Percentiles rank a stretch among this genome's conserved stretches.
Conservation (phyloP, 1,140 invertebrate species). For the Triops cancriformis region DNA sequence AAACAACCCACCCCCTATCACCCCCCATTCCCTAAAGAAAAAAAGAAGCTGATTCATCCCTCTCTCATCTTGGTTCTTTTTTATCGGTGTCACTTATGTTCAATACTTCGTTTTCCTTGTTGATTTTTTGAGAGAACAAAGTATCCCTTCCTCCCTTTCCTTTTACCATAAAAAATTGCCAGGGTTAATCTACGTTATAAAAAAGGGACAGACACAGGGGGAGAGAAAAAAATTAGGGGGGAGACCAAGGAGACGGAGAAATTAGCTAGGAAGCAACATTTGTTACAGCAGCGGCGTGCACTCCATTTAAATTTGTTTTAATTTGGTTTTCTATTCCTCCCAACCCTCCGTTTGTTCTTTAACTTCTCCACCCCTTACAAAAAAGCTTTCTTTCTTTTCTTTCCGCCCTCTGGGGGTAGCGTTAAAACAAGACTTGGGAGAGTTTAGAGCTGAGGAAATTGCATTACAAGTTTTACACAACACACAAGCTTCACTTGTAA, state of each 20-base stretch:
- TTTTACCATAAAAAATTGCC: neutral
- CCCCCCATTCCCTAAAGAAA: too few species aligned
- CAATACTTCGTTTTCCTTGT: neutral
- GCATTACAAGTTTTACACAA: constrained; percentile 1
- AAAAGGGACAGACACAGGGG: neutral
- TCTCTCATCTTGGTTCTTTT: neutral
- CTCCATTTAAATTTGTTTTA: constrained; percentile 11
- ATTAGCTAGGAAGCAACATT: neutral
- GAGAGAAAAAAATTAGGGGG: neutral
- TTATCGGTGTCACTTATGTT: constrained; percentile 10
- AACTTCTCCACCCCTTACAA: too few species aligned
- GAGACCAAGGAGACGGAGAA: neutral
- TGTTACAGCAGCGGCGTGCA: neutral
- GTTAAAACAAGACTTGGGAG: neutral
- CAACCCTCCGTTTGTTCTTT: too few species aligned
- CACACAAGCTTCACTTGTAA: neutral
- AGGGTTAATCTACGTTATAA: neutral
- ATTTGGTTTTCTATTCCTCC: neutral
- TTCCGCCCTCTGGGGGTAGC: neutral
- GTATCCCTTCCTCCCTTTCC: neutral
- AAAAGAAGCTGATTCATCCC: too few species aligned
- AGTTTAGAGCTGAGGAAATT: neutral
- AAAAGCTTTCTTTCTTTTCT: neutral
- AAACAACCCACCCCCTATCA: too few species aligned
- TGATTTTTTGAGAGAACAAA: neutral